Evolutionary conservation across 2,113 vertebrate genomes (phyloP).

Genomic region (Numenius arquata): DNA sequence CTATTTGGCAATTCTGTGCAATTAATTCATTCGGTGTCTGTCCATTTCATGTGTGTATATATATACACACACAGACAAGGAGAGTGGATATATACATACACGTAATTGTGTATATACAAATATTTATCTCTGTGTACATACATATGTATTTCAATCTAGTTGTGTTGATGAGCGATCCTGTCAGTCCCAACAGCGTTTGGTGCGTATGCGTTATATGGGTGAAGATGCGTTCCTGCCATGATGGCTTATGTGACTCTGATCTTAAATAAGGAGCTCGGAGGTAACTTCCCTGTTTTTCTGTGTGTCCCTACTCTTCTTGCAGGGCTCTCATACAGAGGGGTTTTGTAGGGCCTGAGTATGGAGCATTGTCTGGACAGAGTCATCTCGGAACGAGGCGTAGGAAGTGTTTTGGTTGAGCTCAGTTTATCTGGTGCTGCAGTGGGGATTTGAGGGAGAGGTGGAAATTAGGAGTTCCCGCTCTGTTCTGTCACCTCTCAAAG

Average conservation of each 20-base stretch:
- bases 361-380: background rate
- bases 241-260: background rate
- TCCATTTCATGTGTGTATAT: accelerated
- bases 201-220: accelerated
- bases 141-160: background rate
- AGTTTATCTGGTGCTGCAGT: background rate
- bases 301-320: background rate
- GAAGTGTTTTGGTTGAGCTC: background rate
- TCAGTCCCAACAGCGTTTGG: background rate
- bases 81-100: background rate
- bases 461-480: background rate
- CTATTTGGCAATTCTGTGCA: accelerated
- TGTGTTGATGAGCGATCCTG: background rate
- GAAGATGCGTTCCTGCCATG: background rate
- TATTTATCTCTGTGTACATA: background rate
- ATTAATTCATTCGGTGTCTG: accelerated
- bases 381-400: accelerated
- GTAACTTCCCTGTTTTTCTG: background rate
- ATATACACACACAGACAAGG: accelerated
- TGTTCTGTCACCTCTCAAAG: background rate
- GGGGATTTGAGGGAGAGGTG: background rate
- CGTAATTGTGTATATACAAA: background rate
- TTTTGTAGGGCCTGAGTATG: background rate
- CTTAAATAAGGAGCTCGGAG: accelerated
- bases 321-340: accelerated